Conservation (phyloP, 2,888 invertebrate species). For the Chymomyza procnemis region DNA sequence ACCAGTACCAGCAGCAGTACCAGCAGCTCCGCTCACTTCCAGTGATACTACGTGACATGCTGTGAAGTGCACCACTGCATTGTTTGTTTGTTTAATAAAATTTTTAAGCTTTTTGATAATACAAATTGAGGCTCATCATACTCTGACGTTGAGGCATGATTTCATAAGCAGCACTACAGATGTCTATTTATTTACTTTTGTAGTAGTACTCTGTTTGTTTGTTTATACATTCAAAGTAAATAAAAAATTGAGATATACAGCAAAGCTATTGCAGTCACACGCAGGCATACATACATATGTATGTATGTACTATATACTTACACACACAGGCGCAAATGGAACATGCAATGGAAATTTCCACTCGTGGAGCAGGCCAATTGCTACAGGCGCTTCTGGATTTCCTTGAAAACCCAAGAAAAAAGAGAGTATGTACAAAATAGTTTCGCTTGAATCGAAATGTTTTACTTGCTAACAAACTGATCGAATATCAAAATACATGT, state of each 20-base stretch:
- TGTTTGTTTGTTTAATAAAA: neutral
- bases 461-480: neutral
- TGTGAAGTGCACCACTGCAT: neutral
- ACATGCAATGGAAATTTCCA: slow-evolving; percentile 1
- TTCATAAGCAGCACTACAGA: slow-evolving; percentile 15
- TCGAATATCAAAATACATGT: neutral
- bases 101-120: neutral
- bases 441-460: neutral
- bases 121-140: neutral
- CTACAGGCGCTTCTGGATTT: neutral
- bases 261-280: neutral
- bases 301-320: neutral
- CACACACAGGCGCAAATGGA: neutral
- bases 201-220: no score
- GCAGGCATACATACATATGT: slow-evolving; percentile 1
- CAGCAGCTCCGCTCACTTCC: no score
- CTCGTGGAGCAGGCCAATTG: neutral
- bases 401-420: neutral
- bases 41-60: neutral
- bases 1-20: neutral
- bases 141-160: neutral
- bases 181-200: no score
- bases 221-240: no score
- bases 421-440: neutral
- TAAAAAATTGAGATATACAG: neutral